Evolutionary conservation across 2,797 vertebrate genomes (phyloP).

Genomic region (Micrastur ruficollis): DNA sequence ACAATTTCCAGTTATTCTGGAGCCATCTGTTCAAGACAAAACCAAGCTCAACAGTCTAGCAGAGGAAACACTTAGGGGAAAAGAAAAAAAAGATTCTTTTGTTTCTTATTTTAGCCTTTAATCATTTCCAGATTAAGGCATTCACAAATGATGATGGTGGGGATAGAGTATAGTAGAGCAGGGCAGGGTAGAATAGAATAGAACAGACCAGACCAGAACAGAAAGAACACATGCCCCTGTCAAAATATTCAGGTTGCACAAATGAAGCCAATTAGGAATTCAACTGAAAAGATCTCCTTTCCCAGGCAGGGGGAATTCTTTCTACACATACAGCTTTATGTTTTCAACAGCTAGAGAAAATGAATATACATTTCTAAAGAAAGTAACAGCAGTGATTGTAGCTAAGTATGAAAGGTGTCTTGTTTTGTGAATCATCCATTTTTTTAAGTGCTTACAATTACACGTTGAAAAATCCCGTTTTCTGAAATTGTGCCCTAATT

Average conservation of each 20-base stretch:
- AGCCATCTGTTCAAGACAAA: neutral
- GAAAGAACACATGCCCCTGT: neutral
- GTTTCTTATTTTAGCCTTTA: neutral
- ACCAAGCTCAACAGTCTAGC: neutral
- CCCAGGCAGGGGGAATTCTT: neutral
- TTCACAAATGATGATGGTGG: neutral
- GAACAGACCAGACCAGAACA: neutral
- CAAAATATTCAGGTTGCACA: constrained; percentile 24
- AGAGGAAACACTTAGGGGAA: neutral
- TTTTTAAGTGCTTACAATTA: neutral
- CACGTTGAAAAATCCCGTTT: neutral
- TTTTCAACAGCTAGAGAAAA: neutral
- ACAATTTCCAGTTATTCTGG: neutral
- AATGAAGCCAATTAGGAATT: neutral
- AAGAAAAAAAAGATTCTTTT: neutral
- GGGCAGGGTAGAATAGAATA: neutral
- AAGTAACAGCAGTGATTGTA: neutral
- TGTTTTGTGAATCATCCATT: neutral
- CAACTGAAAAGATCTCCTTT: neutral
- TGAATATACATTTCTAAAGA: neutral
- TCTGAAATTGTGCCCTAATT: neutral
- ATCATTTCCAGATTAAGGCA: neutral
- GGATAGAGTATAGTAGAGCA: neutral
- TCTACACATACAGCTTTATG: neutral
- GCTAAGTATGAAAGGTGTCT: neutral